These are phyloP conservation scores for Hemiscyllium ocellatum DNA, from an alignment of 2,113 vertebrate species.

Conservation along the genomic window DNA sequence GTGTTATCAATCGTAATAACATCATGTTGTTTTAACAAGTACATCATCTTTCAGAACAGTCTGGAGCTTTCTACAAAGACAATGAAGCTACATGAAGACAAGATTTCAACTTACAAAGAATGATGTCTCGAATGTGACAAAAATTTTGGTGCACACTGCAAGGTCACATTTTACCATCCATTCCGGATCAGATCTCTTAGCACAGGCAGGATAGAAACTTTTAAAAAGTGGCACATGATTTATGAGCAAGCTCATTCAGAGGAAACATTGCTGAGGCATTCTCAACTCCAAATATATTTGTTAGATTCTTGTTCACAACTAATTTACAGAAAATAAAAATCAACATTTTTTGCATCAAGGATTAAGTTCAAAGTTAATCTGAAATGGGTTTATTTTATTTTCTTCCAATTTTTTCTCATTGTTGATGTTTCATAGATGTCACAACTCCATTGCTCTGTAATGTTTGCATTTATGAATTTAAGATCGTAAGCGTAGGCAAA, in stretches of 20 bases:
- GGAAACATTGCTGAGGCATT: background rate
- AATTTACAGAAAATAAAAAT: background rate
- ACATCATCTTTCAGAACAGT: background rate
- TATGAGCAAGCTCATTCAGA: background rate
- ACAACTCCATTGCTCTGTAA: background rate
- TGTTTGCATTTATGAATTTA: background rate
- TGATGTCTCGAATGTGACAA: background rate
- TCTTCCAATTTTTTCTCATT: background rate
- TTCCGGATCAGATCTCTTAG: background rate
- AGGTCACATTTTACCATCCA: background rate
- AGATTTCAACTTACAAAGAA: no score
- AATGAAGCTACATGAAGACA: no score
- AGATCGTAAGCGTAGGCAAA: background rate
- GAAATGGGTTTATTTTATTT: background rate
- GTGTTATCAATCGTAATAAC: background rate
- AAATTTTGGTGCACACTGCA: background rate
- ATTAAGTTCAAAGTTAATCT: background rate
- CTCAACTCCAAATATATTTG: background rate
- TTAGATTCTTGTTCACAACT: background rate
- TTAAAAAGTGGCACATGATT: background rate
- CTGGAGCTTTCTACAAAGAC: background rate
- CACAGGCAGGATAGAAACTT: background rate
- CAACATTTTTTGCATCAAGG: background rate
- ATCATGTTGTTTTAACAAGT: background rate
- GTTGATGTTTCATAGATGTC: background rate